Evolutionary conservation across 2,113 vertebrate species (phyloP).

Genomic region (Hippolais icterina): DNA sequence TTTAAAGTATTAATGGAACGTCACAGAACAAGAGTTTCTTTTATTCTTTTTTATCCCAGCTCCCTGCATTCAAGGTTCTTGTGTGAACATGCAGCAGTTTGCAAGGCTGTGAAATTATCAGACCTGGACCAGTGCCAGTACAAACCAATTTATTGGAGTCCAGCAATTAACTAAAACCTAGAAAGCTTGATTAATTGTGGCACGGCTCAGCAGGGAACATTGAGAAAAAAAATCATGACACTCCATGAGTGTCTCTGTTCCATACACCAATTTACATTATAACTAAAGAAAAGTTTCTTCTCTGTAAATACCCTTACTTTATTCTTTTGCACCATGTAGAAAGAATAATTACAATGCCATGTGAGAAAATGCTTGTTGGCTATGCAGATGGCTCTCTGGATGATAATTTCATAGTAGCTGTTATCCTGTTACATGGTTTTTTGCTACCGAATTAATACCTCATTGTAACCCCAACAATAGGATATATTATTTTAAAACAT

Average conservation of each 20-base stretch:
- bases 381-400: not conserved
- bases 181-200: constrained; percentile 83
- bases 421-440: constrained; percentile 14
- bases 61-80: constrained; percentile 68
- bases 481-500: constrained; percentile 34
- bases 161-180: constrained; percentile 81
- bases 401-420: constrained; percentile 51
- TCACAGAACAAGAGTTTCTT: constrained; percentile 74
- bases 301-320: constrained; percentile 15
- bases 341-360: constrained; percentile 26
- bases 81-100: constrained; percentile 78
- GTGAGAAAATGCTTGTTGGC: constrained; percentile 44
- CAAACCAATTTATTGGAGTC: constrained; percentile 82
- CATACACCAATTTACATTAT: constrained; percentile 39
- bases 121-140: constrained; percentile 76
- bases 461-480: constrained; percentile 48
- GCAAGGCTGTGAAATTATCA: constrained; percentile 79
- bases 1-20: constrained; percentile 58
- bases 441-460: constrained; percentile 58
- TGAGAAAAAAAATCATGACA: constrained; percentile 36
- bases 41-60: constrained; percentile 65
- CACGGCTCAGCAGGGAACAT: constrained; percentile 73
- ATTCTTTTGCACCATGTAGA: constrained; percentile 26
- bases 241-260: constrained; percentile 51
- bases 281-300: constrained; percentile 61